Percentiles rank a stretch among this genome's conserved stretches.
These are phyloP conservation scores for Notothenia coriiceps DNA, from an alignment of 2,113 vertebrate species.

Conservation along the genomic window DNA sequence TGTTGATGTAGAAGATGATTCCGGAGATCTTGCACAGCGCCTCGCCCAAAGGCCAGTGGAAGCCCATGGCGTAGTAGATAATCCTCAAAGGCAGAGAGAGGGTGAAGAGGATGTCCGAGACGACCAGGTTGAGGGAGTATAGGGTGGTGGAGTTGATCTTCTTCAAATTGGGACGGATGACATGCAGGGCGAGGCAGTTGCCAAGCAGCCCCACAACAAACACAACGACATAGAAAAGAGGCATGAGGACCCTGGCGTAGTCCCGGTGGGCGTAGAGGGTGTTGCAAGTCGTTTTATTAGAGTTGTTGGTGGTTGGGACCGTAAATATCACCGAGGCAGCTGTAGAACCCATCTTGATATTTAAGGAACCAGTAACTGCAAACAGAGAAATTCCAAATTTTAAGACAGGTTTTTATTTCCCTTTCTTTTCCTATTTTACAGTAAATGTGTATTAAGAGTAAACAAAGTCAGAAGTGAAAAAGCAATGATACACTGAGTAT, in stretches of 20 bases:
- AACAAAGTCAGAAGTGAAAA: neutral
- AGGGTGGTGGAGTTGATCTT: conserved; percentile 98
- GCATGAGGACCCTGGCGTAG: conserved; percentile 87
- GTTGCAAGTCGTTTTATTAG: conserved; percentile 50
- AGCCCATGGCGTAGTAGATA: conserved; percentile 90
- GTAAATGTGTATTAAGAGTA: neutral
- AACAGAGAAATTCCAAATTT: conserved; percentile 3
- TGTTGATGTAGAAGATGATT: conserved; percentile 95
- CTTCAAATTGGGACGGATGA: conserved; percentile 92
- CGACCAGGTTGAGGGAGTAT: conserved; percentile 94
- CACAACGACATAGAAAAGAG: conserved; percentile 88
- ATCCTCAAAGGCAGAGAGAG: conserved; percentile 90
- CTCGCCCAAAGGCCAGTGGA: conserved; percentile 93
- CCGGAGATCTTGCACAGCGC: conserved; percentile 86
- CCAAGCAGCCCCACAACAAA: conserved; percentile 90
- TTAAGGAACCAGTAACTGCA: conserved; percentile 33
- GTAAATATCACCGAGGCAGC: neutral
- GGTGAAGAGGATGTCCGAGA: conserved; percentile 95
- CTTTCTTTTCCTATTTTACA: neutral
- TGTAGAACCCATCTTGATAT: conserved; percentile 30
- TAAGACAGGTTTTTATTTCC: neutral
- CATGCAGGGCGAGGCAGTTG: conserved; percentile 90
- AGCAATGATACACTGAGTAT: neutral
- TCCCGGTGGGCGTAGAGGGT: conserved; percentile 89
- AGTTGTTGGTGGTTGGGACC: conserved; percentile 30